Evolutionary conservation across 2,797 vertebrate species (phyloP), one percentile per base, ranked within the genome.

Genomic region (Hippopotamyrus pictus): DNA sequence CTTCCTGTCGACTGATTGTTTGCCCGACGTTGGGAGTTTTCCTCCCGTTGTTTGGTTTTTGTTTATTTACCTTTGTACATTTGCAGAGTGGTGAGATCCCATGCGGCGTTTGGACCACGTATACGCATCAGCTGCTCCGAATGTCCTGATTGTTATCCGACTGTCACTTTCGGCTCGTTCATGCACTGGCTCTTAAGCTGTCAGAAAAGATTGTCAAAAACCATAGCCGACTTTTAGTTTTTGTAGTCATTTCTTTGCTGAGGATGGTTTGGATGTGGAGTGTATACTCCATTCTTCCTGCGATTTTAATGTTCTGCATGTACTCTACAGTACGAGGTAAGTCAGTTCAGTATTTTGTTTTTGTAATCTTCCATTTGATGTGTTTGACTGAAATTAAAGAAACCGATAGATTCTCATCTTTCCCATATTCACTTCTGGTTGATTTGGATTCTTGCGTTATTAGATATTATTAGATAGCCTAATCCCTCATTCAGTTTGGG

Each of bases 211-310:
- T 65, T 25, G n/a, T 25, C 8, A 29, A 29, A 37, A 82, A 37
- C 19, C 37, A 44, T 44, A 19, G 25, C 25, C 62, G 25, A 76
- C 69, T 37, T 76, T 41, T 37, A 41, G 25, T 37, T 73, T 37
- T 33, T 73, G 33, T 73, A 69, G 12, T 14, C 29, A 41, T 76
- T 41, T 41, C 69, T 41, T 41, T 17, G 29, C 12, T 7, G 14
- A 37, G 33, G 79, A 95, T 96, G 94, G 54, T 48, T 73, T 89
- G 90, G 92, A 54, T 90, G 86, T 50, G 46, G 90, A 91, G 69
- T 86, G 62, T 4, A 14, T 9, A 25, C 11, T 25, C 9, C 11
- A n/a, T 91, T 90, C 84, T 93, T 65, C 59, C 94, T 87, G 91
- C 92, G 7, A 79, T 92, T 73, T 29, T 91, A 41, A 83, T 65